Percentiles rank a stretch among this genome's conserved stretches.
Conservation (phyloP, 2,113 vertebrate genomes). For the Prunella himalayana region DNA sequence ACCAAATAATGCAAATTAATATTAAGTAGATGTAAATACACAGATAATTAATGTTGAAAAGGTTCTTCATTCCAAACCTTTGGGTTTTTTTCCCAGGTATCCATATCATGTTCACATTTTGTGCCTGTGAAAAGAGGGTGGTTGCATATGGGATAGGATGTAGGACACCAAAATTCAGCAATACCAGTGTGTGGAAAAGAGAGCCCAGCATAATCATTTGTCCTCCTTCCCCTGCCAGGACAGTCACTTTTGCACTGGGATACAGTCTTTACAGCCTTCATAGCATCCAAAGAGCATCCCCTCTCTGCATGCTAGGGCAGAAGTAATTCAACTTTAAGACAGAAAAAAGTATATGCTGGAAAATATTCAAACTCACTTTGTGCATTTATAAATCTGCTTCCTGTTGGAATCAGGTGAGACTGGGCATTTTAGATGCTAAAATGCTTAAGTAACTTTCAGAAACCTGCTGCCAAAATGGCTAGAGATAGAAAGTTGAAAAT, state of each 20-base stretch:
- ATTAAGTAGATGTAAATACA: neutral
- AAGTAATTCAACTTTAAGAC: neutral
- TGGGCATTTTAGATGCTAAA: conserved; percentile 23
- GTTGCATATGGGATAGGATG: rapidly evolving
- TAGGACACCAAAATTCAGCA: neutral
- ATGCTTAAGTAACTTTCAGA: conserved; percentile 34
- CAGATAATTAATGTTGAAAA: neutral
- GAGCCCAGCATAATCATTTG: neutral
- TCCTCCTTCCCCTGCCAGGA: neutral
- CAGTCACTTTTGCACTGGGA: neutral
- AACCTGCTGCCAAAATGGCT: conserved; percentile 13
- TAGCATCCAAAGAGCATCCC: neutral
- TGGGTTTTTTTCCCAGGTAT: rapidly evolving
- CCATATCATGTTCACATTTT: neutral
- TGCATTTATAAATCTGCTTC: neutral
- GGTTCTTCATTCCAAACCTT: neutral
- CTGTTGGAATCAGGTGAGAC: neutral
- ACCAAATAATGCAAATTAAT: neutral
- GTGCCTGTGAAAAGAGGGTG: neutral
- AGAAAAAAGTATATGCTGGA: neutral
- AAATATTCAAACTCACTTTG: neutral
- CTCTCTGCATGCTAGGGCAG: neutral
- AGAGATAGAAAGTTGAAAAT: conserved; percentile 48
- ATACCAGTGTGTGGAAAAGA: neutral
- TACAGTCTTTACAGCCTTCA: neutral